Base-by-base conservation (phyloP, 2,888 invertebrate genomes). In the Sclerodermus sp. region DNA sequence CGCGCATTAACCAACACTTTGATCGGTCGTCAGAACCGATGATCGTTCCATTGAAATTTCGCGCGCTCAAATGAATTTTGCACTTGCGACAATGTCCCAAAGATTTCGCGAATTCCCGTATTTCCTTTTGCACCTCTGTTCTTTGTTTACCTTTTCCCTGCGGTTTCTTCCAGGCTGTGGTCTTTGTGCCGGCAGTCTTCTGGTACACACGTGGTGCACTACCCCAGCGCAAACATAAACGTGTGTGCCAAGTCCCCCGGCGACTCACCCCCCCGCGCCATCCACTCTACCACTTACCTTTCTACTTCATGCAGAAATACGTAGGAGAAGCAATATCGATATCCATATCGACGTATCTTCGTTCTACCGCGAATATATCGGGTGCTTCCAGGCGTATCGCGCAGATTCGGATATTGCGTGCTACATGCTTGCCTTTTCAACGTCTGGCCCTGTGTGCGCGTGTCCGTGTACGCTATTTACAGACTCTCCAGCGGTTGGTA, bases 21-120 rank as follows among this genome's bases (percentile, higher is more conserved):
- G n/a, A n/a, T n/a, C n/a, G n/a, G n/a, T n/a, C n/a, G n/a, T n/a
- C n/a, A n/a, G n/a, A n/a, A n/a, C n/a, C n/a, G n/a, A n/a, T n/a
- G n/a, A n/a, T n/a, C n/a, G n/a, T n/a, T n/a, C n/a, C n/a, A n/a
- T n/a, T n/a, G n/a, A n/a, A n/a, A n/a, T n/a, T n/a, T n/a, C n/a
- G n/a, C n/a, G n/a, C n/a, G n/a, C n/a, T n/a, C n/a, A n/a, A n/a
- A n/a, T n/a, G n/a, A n/a, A n/a, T 39, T 42, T 9, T 13, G 38
- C 48, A 12, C 37, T 41, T n/a, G 36, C 50, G 38, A 41, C n/a
- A 46, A 42, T 47, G 51, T 51, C 43, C 49, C 53, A 47, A 23
- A 45, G 45, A 42, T 61, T 58, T 62, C 62, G 52, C 45, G 45
- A 51, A 55, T 51, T 62, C 57, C 63, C 63, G 62, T 51, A 47